Conservation (phyloP, 2,113 vertebrate genomes). For the Xenus cinereus region DNA sequence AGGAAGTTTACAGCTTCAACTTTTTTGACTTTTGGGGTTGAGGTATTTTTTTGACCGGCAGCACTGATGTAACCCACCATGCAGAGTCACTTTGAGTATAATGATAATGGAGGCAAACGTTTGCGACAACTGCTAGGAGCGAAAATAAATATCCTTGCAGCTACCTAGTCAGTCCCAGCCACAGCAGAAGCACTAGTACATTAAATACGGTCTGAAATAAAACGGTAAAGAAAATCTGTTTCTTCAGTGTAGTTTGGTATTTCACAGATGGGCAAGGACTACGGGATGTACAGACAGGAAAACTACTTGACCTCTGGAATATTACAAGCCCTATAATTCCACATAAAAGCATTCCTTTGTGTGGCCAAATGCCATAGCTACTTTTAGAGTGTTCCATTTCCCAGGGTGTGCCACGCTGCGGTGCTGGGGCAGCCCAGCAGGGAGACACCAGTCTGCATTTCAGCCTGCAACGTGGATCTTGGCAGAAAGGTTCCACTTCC, state of each 20-base stretch:
- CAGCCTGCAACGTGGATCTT: background rate
- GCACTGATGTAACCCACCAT: background rate
- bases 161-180: background rate
- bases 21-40: background rate
- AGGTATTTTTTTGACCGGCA: background rate
- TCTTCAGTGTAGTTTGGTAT: background rate
- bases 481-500: background rate
- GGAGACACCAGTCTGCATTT: background rate
- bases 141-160: background rate
- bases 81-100: background rate
- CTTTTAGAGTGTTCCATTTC: background rate
- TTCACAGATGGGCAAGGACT: background rate
- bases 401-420: background rate
- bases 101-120: background rate
- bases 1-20: no score
- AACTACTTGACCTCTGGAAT: slow-evolving; percentile 9
- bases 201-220: background rate
- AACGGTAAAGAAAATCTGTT: background rate
- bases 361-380: background rate
- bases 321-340: background rate
- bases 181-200: background rate
- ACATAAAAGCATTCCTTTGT: background rate
- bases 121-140: background rate
- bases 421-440: background rate
- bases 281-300: background rate